Conservation (phyloP, 2,113 vertebrate genomes). For the Myrmophylax atrothorax region DNA sequence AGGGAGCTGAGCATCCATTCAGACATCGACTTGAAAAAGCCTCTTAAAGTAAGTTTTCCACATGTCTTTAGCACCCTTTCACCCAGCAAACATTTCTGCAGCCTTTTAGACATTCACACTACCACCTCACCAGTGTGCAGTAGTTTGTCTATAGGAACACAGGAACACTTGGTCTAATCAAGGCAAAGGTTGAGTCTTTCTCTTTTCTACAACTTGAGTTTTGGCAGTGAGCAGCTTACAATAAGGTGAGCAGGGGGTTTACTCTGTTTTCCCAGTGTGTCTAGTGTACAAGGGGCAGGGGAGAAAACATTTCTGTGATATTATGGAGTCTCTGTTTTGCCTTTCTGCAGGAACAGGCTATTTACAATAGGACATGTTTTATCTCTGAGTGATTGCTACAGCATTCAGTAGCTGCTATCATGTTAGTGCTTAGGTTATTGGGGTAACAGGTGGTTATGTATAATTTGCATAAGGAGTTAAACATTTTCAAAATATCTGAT, state of each 20-base stretch:
- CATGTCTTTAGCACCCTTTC: neutral
- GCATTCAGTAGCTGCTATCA: neutral
- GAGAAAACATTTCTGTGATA: neutral
- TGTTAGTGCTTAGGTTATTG: neutral
- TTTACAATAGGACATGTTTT: neutral
- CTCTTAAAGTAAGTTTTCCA: slow-evolving; percentile 86
- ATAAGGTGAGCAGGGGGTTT: neutral
- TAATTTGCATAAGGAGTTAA: neutral
- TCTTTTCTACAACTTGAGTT: neutral
- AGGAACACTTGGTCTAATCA: neutral
- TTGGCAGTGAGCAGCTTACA: neutral
- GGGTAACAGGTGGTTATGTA: neutral
- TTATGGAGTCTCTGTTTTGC: neutral
- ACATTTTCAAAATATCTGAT: neutral
- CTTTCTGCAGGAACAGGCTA: neutral
- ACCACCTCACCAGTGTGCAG: neutral
- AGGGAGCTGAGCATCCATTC: slow-evolving; percentile 94
- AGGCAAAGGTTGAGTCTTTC: neutral
- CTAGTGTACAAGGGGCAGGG: neutral
- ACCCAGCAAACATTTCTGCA: neutral
- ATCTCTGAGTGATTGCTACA: neutral
- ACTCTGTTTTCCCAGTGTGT: neutral
- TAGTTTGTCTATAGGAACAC: neutral
- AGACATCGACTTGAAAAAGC: slow-evolving; percentile 97
- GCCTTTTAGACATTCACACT: neutral